Evolutionary conservation across 2,113 vertebrate genomes (phyloP), one percentile per base, ranked within the genome.

Genomic region (Scytalopus superciliaris): DNA sequence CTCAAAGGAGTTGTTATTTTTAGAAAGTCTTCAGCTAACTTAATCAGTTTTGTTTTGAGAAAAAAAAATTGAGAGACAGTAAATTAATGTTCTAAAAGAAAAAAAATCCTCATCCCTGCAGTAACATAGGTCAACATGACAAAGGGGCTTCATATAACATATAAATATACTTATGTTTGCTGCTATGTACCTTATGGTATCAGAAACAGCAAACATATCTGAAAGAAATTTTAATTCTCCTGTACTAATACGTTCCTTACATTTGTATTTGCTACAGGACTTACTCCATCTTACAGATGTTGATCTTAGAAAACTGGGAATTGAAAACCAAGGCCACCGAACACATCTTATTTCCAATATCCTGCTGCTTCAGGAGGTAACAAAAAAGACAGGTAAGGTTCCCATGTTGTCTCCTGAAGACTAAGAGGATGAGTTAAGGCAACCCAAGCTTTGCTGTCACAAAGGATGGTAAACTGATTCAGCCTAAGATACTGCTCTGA

Each of bases 261-360:
- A 39, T 92, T 94, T 72, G 24, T 15, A 5, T 83, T 92, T 96
- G 95, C 39, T 83, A 13, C 87, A 99, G 98, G 98, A 98, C 81
- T 96, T 98, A 89, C 72, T 98, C 73, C 95, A 97, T 62, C 87
- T 98, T 73, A 98, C 97, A 12, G 98, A 99, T 73, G 93, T 70
- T 72, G 97, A 98, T 93, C 97, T 98, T 30, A 67, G 97, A 96
- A 97, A 98, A 94, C 92, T 98, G 23, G 98, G 98, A 47, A 93
- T 98, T 96, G 92, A 98, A 95, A 98, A 98, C 89, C 96, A 96
- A 85, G 95, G 98, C 42, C 98, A 98, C 90, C 77, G 91, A 60
- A 95, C 97, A 45, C 96, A 98, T 78, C 98, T 98, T 4, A 97
- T 98, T 82, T 98, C 97, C 56, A 98, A 97, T 37, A 98, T 98